Conservation (phyloP, 2,113 vertebrate genomes). For the Dunckerocampus dactyliophorus region DNA sequence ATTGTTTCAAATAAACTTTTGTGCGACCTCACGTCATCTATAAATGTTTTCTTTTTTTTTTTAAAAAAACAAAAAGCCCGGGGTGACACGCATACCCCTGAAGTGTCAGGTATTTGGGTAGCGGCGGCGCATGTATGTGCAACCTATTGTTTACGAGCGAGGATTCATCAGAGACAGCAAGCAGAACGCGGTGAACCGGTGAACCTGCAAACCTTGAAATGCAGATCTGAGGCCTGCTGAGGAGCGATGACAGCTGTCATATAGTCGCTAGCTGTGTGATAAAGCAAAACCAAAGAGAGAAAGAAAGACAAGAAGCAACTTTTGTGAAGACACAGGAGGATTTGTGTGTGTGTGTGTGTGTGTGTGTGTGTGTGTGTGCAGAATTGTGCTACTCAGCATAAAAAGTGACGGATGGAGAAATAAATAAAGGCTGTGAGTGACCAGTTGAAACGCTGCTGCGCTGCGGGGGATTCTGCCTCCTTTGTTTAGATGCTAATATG, state of each 20-base stretch:
- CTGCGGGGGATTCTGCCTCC: conserved; percentile 68
- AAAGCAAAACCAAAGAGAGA: conserved; percentile 54
- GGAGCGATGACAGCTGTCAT: conserved; percentile 77
- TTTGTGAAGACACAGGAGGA: conserved; percentile 58
- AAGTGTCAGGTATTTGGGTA: conserved; percentile 6
- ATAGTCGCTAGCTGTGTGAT: conserved; percentile 40
- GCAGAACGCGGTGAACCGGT: conserved; percentile 60
- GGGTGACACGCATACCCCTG: conserved; percentile 9
- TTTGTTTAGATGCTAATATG: conserved; percentile 77
- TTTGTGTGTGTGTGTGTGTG: conserved; percentile 15
- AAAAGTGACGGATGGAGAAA: conserved; percentile 65
- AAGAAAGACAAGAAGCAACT: conserved; percentile 64
- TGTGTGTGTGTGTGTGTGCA: conserved; percentile 4
- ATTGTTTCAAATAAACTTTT: conserved; percentile 5
- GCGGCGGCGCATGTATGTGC: conserved; percentile 9
- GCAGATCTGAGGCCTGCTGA: conserved; percentile 70
- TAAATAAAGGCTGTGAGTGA: conserved; percentile 69
- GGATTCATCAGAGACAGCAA: conserved; percentile 38
- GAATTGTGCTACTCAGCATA: conserved; percentile 70
- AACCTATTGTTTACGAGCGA: conserved; percentile 48
- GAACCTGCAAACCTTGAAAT: conserved; percentile 72
- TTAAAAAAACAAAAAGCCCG: not conserved
- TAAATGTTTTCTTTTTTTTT: not conserved
- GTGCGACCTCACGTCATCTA: not conserved
- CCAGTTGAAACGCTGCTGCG: conserved; percentile 64